These are phyloP conservation scores for Leucophenga varia DNA, from an alignment of 1,140 invertebrate species.

Conservation along the genomic window DNA sequence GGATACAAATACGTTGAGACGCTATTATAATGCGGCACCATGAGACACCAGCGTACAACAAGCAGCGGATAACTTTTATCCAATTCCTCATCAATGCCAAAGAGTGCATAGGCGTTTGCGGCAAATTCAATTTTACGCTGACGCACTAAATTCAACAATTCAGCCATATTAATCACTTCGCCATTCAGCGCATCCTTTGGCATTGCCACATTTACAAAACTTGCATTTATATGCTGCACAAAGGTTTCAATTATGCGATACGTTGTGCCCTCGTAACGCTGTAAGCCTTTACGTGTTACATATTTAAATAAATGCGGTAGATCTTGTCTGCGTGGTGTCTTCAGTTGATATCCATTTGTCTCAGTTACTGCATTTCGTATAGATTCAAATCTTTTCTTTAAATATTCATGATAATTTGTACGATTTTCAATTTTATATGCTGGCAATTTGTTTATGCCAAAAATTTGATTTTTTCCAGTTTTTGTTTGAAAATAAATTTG, in stretches of 20 bases:
- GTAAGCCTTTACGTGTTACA: not conserved
- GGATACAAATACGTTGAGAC: conserved; percentile 40
- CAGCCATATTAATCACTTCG: conserved; percentile 36
- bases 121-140: conserved; percentile 31
- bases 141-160: conserved; percentile 32
- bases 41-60: conserved; percentile 46
- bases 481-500: conserved; percentile 31
- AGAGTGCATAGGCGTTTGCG: conserved; percentile 41
- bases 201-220: conserved; percentile 20
- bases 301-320: conserved; percentile 32
- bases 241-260: conserved; percentile 37
- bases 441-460: conserved; percentile 26
- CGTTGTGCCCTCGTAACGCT: conserved; percentile 30
- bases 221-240: conserved; percentile 34
- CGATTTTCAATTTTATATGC: conserved; percentile 23
- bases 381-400: conserved; percentile 10
- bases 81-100: conserved; percentile 29
- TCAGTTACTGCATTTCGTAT: too few species aligned
- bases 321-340: conserved; percentile 38
- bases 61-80: conserved; percentile 40
- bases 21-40: conserved; percentile 40
- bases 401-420: conserved; percentile 16
- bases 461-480: conserved; percentile 29
- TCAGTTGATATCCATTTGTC: conserved; percentile 29
- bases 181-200: conserved; percentile 29